These are phyloP conservation scores for Pristiophorus japonicus DNA, from an alignment of 2,113 vertebrate species.

Conservation along the genomic window DNA sequence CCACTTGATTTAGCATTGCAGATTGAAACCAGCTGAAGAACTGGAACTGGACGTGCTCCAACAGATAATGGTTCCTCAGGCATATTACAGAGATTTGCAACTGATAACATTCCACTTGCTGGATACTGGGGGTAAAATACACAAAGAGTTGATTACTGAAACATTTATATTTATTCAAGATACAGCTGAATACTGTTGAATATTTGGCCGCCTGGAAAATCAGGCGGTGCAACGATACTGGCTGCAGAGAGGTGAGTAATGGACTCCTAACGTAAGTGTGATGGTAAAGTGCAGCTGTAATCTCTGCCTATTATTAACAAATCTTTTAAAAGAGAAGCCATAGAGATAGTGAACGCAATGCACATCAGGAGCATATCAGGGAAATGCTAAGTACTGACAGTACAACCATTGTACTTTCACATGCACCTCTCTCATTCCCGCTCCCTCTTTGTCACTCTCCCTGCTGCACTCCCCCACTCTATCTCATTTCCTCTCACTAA, in stretches of 20 bases:
- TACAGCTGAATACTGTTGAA: not conserved
- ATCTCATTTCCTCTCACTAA: not conserved
- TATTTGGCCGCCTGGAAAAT: too few species aligned
- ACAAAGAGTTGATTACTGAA: not conserved
- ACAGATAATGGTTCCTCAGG: not conserved
- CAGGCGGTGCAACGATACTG: too few species aligned
- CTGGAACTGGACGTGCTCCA: not conserved
- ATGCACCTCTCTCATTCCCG: not conserved
- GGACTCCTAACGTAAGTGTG: too few species aligned
- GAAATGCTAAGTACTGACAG: not conserved
- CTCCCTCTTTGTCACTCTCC: not conserved
- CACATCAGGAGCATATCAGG: not conserved
- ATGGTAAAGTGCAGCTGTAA: not conserved
- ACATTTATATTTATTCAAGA: not conserved
- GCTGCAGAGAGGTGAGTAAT: too few species aligned
- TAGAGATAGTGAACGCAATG: not conserved
- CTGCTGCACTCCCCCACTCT: not conserved
- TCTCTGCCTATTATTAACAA: not conserved
- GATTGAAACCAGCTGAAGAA: not conserved
- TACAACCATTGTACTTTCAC: not conserved
- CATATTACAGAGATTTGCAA: not conserved
- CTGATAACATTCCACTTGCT: not conserved
- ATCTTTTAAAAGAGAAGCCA: not conserved
- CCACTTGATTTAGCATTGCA: not conserved
- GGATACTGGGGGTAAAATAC: not conserved